Base-by-base conservation (phyloP, 2,797 vertebrate genomes). In the Crenuchus spilurus region DNA sequence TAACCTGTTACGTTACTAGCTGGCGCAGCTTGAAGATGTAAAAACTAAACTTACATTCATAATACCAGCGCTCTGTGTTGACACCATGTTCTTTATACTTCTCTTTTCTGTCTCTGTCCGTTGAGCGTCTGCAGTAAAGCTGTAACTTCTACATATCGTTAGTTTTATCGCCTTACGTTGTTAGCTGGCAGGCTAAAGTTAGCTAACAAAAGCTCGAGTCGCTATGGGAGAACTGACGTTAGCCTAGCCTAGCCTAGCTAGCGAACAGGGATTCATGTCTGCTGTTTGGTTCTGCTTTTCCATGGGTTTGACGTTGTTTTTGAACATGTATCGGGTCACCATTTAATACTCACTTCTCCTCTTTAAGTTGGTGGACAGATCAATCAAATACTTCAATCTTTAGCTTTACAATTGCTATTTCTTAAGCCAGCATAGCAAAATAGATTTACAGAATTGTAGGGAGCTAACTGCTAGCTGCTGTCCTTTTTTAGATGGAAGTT, bases 1-100 rank as follows among this genome's bases (percentile, higher is more conserved):
- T 74, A 66, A 74, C 72, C 72, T 68, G 73, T 75, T 68, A 75
- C 77, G 6, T 41, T 46, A 44, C 62, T 66, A 31, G 76, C 74
- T 71, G 41, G 26, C 7, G 37, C 24, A 9, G 33, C 66, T 1
- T 31, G 46, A 31, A 41, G 67, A 72, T 57, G 44, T 73, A 74
- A 65, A n/a, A 4, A 6, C 30, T 44, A 20, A 26, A 26, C 1
- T 49, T 20, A 22, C 1, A 24, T n/a, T n/a, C n/a, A n/a, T n/a
- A n/a, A n/a, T n/a, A 49, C 46, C 0, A 0, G 18, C 10, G 44
- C 9, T 49, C n/a, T 10, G 48, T 9, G 48, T 24, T 52, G 51
- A 52, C 51, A 52, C 1, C 51, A 24, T 14, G 11, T 30, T 52
- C 31, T 31, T 30, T 2, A 30, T 14, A 31, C 13, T 31, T 7